Evolutionary conservation across 30 jellyfish, hydroid and myxozoan species (phyloP).

Genomic region (Cassiopea andromeda): DNA sequence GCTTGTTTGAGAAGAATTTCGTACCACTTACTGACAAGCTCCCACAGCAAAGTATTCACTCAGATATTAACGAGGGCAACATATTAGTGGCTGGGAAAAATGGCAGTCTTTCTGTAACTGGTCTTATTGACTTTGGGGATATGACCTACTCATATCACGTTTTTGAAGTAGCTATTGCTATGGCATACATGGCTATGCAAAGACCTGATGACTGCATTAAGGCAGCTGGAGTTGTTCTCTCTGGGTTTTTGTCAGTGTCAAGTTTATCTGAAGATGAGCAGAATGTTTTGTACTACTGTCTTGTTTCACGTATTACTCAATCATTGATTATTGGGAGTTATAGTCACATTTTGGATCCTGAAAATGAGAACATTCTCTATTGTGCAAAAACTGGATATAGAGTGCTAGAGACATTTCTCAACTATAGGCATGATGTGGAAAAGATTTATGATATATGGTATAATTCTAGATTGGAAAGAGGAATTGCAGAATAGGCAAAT

Average conservation of each 20-base stretch:
- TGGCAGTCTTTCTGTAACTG: constrained; percentile 1
- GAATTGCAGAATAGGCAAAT: too few species aligned
- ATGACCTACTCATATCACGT: constrained; percentile 57
- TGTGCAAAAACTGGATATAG: constrained; percentile 35
- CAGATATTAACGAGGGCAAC: constrained; percentile 43
- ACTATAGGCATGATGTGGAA: neutral
- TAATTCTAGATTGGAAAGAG: too few species aligned
- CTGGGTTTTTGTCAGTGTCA: constrained; percentile 40
- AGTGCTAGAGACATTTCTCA: constrained; percentile 34
- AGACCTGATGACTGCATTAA: constrained; percentile 21
- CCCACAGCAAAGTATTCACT: constrained; percentile 46
- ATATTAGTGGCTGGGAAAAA: neutral
- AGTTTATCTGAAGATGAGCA: constrained; percentile 15
- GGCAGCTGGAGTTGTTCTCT: constrained; percentile 25
- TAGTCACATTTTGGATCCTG: constrained; percentile 24
- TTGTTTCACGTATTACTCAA: constrained; percentile 33
- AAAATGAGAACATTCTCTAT: constrained; percentile 27
- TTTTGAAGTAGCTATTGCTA: constrained; percentile 49
- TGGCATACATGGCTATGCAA: constrained; percentile 51
- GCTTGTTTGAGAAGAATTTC: constrained; percentile 23
- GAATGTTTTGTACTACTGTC: constrained; percentile 21
- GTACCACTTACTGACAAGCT: constrained; percentile 30
- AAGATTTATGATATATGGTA: constrained; percentile 16
- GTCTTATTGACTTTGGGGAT: constrained; percentile 66
- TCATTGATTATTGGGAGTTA: constrained; percentile 52